Percentiles rank a stretch among this genome's conserved stretches.
phyloP scores from a whole-genome alignment of 2,797 vertebrate genomes.

The Pangasius krempfi region DNA sequence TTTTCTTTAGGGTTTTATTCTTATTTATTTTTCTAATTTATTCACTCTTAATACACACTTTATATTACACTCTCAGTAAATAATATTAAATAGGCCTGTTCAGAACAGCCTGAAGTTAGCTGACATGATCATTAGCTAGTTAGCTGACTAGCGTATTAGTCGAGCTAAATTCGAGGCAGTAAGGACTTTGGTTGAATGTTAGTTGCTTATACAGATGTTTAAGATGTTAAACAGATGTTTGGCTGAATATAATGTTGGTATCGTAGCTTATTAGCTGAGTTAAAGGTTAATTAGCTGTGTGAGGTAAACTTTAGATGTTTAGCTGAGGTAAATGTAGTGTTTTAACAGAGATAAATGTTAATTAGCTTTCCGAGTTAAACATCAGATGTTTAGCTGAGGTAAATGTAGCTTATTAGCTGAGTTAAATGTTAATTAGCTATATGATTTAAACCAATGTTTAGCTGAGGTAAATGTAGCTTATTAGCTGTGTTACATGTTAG shows the following conservation, averaged over 20 bases:
- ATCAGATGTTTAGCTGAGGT: neutral
- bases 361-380: neutral
- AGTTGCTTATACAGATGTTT: neutral
- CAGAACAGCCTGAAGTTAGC: neutral
- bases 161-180: neutral
- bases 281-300: neutral
- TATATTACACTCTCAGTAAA: neutral
- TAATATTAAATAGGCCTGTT: neutral
- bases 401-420: neutral
- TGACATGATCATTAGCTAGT: neutral
- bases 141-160: neutral
- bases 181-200: neutral
- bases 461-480: neutral
- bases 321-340: neutral
- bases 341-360: neutral
- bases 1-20: neutral
- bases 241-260: no score
- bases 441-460: neutral
- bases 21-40: conserved; percentile 10
- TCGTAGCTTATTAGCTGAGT: neutral
- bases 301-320: neutral
- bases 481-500: neutral
- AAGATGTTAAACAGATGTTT: neutral
- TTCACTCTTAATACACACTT: neutral
- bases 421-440: neutral